These are phyloP conservation scores for Heliconius himera DNA, from an alignment of 1,140 invertebrate species.

Conservation along the genomic window DNA sequence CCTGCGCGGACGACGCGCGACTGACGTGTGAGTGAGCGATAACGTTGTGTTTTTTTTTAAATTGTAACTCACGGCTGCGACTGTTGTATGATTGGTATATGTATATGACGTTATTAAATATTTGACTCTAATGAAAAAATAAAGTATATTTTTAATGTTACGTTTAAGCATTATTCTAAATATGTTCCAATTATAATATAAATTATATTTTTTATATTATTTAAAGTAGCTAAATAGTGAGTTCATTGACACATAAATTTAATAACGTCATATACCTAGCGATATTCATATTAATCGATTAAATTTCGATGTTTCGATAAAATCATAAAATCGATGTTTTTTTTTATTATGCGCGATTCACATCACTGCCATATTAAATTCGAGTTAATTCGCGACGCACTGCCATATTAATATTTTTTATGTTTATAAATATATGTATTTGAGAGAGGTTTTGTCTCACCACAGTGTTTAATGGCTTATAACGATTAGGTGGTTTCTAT, in stretches of 20 bases:
- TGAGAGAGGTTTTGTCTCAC: conserved; percentile 43
- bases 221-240: background rate
- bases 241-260: background rate
- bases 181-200: background rate
- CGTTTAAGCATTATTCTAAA: too few relatives aligned
- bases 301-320: conserved; percentile 1
- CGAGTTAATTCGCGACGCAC: conserved; percentile 38
- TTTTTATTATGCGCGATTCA: background rate
- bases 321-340: background rate
- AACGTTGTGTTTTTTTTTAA: background rate
- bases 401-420: conserved; percentile 34
- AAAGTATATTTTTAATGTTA: too few relatives aligned
- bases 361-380: conserved; percentile 42
- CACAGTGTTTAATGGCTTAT: conserved; percentile 28
- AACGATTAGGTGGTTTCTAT: conserved; percentile 28
- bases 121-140: background rate
- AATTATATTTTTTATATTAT: background rate
- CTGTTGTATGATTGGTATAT: background rate
- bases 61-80: background rate
- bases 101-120: background rate
- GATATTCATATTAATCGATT: background rate
- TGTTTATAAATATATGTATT: conserved; percentile 19
- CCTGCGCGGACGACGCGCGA: background rate
- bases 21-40: conserved; percentile 40
- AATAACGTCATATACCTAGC: background rate